Evolutionary conservation across 2,113 vertebrate genomes (phyloP), one percentile per base, ranked within the genome.

Genomic region (Sebastes fasciatus): DNA sequence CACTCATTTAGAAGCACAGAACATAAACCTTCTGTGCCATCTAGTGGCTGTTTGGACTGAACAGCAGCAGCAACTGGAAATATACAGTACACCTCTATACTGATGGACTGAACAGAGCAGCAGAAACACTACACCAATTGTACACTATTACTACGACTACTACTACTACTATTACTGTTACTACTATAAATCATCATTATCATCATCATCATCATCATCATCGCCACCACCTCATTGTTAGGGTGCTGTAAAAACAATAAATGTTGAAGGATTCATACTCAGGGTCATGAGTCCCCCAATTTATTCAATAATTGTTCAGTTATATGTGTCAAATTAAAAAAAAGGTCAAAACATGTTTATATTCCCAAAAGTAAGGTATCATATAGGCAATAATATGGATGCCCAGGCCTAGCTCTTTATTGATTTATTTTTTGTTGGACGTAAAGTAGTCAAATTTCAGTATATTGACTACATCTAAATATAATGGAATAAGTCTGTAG

Each of bases 11-110:
- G 12, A 16, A 21, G 34, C 26, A 11, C 34, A 23, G 17, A n/a
- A 49, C 10, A 62, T 1, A 49, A 60, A 68, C 23, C 34, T n/a
- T 48, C 63, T 48, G n/a, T 78, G 65, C 76, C 76, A 78, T 69
- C 76, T 69, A 61, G 76, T 69, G 76, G 65, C 65, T 49, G n/a
- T 42, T 51, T 63, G 42, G 62, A 34, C 17, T 19, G 3, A 1
- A 19, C 13, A 65, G 51, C 40, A 65, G 51, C 40, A 26, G 42
- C 42, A 58, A 4, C 11, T 21, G 7, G 26, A 54, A 64, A 64
- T 1, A n/a, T 21, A 19, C 46, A 42, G 12, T 0, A 2, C 7
- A 42, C 17, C 6, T 42, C 49, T 54, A 16, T 11, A 26, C 67
- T 70, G 68, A n/a, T 42, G 34, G 34, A 34, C 34, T 34, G 34